Evolutionary conservation across 2,888 invertebrate genomes (phyloP), one percentile per base, ranked within the genome.

Genomic region (Parnassius smintheus): DNA sequence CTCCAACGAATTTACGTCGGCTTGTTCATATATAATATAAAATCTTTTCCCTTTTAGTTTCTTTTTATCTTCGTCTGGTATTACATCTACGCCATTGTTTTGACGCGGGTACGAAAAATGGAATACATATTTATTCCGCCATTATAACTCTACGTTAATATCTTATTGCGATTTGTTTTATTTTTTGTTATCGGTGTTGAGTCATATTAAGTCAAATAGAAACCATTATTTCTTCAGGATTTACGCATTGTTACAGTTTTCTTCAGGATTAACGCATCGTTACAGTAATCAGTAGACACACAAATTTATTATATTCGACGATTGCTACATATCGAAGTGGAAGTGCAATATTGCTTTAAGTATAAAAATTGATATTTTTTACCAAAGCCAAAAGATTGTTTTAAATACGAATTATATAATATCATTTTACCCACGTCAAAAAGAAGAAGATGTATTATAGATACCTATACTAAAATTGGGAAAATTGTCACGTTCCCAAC

Each of bases 211-310:
- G 61, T 11, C 46, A 45, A 56, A 61, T 46, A 48, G 51, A 61
- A 56, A 56, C 56, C 51, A 56, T 46, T 52, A 46, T 56, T 56
- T 56, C 61, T 35, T n/a, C 56, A 42, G 51, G 56, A 61, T 61
- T 56, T 51, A 51, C 51, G 61, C 51, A 41, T 61, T 61, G 46
- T 61, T 61, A 61, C 56, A 61, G n/a, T 48, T 56, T 56, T 56
- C 61, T 35, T n/a, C 56, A 42, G 51, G 56, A 61, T 61, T 35
- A 7, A 35, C 35, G 35, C 35, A 35, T 35, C 35, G 35, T 35
- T 35, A 35, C 35, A 35, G 35, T 35, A 35, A 35, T 35, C 35
- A 35, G 7, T 35, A 35, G 35, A 35, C 35, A 35, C 35, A 35
- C 35, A 35, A 35, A 35, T 35, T 35, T 35, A 35, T 35, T 7